These are phyloP conservation scores for Ictidomys tridecemlineatus DNA, from an alignment of 2,113 vertebrate genomes.

Conservation along the genomic window DNA sequence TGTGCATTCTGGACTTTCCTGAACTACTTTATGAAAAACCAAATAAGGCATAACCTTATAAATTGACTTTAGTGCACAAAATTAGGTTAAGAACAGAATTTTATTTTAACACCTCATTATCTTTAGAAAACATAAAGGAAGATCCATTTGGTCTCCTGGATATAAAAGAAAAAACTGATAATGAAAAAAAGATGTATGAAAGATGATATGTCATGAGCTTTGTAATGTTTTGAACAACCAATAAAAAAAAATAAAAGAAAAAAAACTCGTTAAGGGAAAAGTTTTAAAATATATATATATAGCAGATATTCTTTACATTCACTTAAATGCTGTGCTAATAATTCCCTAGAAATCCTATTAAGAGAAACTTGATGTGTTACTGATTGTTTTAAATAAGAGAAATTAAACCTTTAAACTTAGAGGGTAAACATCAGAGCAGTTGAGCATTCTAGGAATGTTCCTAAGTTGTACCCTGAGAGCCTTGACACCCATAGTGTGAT, in stretches of 20 bases:
- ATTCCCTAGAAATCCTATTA: background rate
- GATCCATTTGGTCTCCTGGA: background rate
- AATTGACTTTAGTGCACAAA: background rate
- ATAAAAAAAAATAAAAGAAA: too few relatives aligned
- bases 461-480: background rate
- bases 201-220: too few relatives aligned
- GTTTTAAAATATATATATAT: background rate
- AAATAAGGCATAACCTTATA: background rate
- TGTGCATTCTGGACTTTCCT: background rate
- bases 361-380: background rate
- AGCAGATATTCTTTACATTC: background rate
- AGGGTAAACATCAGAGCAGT: background rate
- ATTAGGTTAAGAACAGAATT: background rate
- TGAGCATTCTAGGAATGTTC: background rate
- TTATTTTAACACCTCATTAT: background rate
- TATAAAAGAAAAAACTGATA: background rate
- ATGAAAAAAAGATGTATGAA: background rate
- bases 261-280: background rate
- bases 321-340: background rate
- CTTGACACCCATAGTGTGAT: background rate
- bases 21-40: background rate
- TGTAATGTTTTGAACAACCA: too few relatives aligned
- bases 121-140: background rate
- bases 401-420: background rate
- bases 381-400: constrained; percentile 15